Conservation (phyloP, 2,797 vertebrate genomes). For the Falco rusticolus region DNA sequence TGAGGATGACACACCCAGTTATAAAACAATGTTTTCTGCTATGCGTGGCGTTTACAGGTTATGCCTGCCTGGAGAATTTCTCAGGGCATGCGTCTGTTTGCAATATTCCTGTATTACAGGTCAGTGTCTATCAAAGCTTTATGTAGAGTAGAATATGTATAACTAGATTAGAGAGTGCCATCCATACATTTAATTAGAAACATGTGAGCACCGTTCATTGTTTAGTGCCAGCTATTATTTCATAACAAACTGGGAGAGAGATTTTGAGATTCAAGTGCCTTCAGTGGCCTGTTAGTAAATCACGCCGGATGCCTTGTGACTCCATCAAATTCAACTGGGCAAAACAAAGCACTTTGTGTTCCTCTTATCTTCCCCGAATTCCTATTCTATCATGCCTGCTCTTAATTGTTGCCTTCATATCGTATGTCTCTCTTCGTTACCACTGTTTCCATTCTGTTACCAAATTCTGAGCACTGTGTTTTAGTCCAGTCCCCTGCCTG, state of each 20-base stretch:
- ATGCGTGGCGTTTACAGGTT: fast-evolving
- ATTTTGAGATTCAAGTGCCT: background rate
- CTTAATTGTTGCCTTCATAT: background rate
- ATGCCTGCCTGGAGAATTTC: background rate
- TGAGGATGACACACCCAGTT: background rate
- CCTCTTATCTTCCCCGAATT: background rate
- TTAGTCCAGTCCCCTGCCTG: background rate
- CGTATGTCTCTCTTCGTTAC: background rate
- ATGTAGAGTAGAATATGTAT: background rate
- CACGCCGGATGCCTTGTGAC: background rate
- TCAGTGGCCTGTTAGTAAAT: background rate
- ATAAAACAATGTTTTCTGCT: background rate
- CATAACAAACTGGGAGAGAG: background rate
- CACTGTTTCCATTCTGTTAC: background rate
- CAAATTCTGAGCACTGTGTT: background rate
- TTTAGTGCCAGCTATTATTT: background rate
- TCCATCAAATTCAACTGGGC: background rate
- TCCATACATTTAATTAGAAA: background rate
- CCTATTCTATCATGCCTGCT: background rate
- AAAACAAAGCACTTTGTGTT: background rate
- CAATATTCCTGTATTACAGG: background rate
- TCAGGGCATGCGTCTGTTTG: background rate
- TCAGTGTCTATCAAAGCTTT: background rate
- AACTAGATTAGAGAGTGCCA: background rate
- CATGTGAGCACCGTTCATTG: background rate